Conservation (phyloP, 1,140 invertebrate genomes). For the Scaptomyza montana region DNA sequence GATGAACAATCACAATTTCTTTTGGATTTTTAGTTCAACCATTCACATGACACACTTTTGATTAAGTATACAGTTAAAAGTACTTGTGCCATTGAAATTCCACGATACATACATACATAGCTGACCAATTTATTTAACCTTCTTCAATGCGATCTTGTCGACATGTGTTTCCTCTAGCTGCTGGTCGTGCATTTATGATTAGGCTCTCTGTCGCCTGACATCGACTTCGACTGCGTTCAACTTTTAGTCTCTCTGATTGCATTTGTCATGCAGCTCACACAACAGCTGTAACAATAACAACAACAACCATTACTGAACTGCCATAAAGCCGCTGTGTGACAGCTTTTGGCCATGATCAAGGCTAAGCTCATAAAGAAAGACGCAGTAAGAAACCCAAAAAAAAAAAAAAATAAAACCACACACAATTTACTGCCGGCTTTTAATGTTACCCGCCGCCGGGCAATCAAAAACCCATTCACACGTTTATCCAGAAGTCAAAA, state of each 20-base stretch:
- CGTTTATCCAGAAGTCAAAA: conserved; percentile 49
- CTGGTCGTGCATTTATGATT: conserved; percentile 41
- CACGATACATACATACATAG: not conserved
- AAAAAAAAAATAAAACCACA: conserved; percentile 20
- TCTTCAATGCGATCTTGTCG: conserved; percentile 13
- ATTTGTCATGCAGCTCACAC: conserved; percentile 52
- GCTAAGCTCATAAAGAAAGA: conserved; percentile 42
- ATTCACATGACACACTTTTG: conserved; percentile 18
- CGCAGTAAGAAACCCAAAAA: conserved; percentile 7
- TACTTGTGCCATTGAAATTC: not conserved
- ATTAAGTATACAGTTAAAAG: not conserved
- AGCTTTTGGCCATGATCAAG: conserved; percentile 54
- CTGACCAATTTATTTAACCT: conserved; percentile 40
- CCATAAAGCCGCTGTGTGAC: conserved; percentile 49
- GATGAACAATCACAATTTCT: not conserved
- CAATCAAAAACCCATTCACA: conserved; percentile 78
- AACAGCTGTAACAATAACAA: conserved; percentile 1
- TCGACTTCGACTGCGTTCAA: not conserved
- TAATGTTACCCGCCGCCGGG: conserved; percentile 55
- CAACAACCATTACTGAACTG: conserved; percentile 27
- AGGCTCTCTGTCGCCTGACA: conserved; percentile 3
- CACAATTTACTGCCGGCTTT: conserved; percentile 38
- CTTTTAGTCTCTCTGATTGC: conserved; percentile 26
- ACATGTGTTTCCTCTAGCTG: conserved; percentile 40
- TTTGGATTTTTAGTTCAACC: not conserved